Conservation (phyloP, 2,113 vertebrate species). For the Dendrocopos noguchii region DNA sequence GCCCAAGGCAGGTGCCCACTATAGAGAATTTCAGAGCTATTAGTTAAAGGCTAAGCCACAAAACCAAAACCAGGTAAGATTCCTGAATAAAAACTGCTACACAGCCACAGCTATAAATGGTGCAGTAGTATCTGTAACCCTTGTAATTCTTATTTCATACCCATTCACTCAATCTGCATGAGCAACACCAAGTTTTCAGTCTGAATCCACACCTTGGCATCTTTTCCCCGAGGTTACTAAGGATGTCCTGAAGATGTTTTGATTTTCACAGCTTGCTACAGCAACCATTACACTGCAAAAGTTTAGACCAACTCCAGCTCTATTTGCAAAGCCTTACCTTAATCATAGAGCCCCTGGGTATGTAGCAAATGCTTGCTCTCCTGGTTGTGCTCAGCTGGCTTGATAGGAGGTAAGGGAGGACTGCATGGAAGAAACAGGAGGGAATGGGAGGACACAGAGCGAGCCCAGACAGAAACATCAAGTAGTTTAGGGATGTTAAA, state of each 20-base stretch:
- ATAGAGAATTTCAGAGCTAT: not conserved
- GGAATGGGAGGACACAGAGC: slow-evolving; percentile 48
- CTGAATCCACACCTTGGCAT: not conserved
- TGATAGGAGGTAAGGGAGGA: not conserved
- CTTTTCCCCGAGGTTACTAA: not conserved
- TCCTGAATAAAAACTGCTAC: not conserved
- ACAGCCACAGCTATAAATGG: not conserved
- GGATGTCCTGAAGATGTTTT: not conserved
- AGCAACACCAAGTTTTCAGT: not conserved
- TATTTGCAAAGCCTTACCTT: slow-evolving; percentile 73
- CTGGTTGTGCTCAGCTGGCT: slow-evolving; percentile 6
- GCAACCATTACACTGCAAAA: not conserved
- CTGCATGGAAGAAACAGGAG: slow-evolving; percentile 19
- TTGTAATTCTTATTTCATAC: not conserved
- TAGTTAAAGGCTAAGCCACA: not conserved
- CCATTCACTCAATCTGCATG: not conserved
- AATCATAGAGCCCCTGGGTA: slow-evolving; percentile 6
- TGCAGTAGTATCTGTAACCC: not conserved
- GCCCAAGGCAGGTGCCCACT: not conserved
- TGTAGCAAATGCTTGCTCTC: slow-evolving; percentile 22
- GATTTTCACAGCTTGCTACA: not conserved
- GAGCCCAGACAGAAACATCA: slow-evolving; percentile 71
- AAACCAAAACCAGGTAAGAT: not conserved
- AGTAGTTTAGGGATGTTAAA: slow-evolving; percentile 79
- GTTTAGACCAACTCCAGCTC: not conserved